Base-by-base conservation (phyloP, 2,888 invertebrate genomes). In the Phymatocera aterrima region DNA sequence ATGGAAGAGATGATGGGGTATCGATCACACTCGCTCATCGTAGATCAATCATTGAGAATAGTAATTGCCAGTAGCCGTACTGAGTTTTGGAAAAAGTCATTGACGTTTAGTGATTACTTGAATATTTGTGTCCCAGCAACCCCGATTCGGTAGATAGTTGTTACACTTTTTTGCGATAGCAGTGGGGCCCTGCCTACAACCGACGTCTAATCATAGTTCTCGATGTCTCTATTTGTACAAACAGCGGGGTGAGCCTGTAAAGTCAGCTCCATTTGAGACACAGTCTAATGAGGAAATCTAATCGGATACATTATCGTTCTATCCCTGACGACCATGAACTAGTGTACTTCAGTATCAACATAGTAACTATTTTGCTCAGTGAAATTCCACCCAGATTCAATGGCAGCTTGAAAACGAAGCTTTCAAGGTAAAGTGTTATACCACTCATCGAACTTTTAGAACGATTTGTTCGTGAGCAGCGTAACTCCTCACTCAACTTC, bases 391-490 rank as follows among this genome's bases (percentile, higher is more conserved):
- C 51, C 34, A 72, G 80, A 81, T 84, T 86, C 86, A 88, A 87
- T 83, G 85, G 83, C 83, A 79, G 83, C 79, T 83, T 87, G 85
- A 84, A 85, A 82, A 84, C 85, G 85, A 85, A 85, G 84, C 84
- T 85, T 86, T 87, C 83, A 84, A 84, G 82, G 81, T 82, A 86
- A 85, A 87, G 85, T 83, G 87, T 86, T 84, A n/a, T n/a, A 83
- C 83, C 81, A 87, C 81, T 88, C 87, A 83, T 89, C 87, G 88
- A 88, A 87, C 88, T 88, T 72, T 87, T 84, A 84, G 86, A 87
- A 83, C 85, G 85, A 88, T 89, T 89, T 88, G 85, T 86, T 85
- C 83, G 78, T 64, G 79, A 81, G 51, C 12, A 51, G 72, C 78
- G 80, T 80, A 83, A 82, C 84, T 86, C 85, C 85, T 46, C 28